Percentiles rank a stretch among this genome's conserved stretches.
phyloP scores from a whole-genome alignment of 1,140 invertebrate species.

The Diachasmimorpha longicaudata region DNA sequence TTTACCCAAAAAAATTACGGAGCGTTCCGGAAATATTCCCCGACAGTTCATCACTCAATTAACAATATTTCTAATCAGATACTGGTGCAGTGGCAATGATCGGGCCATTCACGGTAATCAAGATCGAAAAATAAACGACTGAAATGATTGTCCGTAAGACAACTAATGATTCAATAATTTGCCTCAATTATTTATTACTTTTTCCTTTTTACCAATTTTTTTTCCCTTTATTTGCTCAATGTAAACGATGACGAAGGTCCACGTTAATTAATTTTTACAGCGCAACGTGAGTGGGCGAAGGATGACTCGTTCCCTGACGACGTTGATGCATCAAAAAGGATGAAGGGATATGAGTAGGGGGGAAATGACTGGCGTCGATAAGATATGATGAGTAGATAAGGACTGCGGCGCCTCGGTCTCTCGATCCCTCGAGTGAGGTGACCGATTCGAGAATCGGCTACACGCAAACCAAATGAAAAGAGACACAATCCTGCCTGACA shows the following conservation, averaged over 20 bases:
- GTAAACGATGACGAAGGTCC: constrained; percentile 11
- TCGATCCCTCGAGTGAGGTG: background rate
- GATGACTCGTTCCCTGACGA: background rate
- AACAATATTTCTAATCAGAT: too few relatives aligned
- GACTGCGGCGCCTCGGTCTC: constrained; percentile 20
- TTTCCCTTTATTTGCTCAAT: background rate
- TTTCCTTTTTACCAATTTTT: background rate
- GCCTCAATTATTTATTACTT: background rate
- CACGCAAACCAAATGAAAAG: background rate
- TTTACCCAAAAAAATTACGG: too few relatives aligned
- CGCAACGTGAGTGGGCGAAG: constrained; percentile 20
- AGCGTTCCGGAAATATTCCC: too few relatives aligned
- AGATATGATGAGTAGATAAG: constrained; percentile 19
- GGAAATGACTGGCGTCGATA: constrained; percentile 18
- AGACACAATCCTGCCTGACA: constrained; percentile 13
- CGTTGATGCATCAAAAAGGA: constrained; percentile 21
- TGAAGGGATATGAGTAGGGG: constrained; percentile 11
- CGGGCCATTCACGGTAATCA: too few relatives aligned
- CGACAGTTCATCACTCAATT: too few relatives aligned
- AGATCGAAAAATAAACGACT: too few relatives aligned
- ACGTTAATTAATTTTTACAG: constrained; percentile 9
- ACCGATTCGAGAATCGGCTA: constrained; percentile 18
- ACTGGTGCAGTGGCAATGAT: too few relatives aligned
- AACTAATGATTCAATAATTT: background rate
- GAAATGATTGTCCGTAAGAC: background rate